Evolutionary conservation across 2,888 invertebrate genomes (phyloP), one percentile per base, ranked within the genome.

Genomic region (Scaptomyza cyrtandrae): DNA sequence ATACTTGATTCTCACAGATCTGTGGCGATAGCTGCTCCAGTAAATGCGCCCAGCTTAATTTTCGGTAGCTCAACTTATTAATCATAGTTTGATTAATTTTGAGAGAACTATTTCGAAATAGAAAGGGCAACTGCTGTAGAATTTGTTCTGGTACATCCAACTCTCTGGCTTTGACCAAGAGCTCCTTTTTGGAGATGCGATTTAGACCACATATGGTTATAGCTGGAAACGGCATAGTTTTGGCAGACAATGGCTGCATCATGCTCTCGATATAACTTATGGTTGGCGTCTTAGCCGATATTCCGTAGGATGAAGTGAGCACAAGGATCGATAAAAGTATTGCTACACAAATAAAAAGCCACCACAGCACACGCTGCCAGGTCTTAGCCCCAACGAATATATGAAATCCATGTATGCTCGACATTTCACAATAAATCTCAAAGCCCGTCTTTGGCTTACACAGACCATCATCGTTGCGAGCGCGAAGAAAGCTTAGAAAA

Each of bases 221-320:
- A 0, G 93, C 93, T 0, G 94, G 94, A 90, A 94, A 94, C 0
- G 92, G 91, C 66, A 93, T 92, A 9, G 58, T 33, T 1, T 27
- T 24, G 54, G 92, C 91, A 90, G 93, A 93, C 14, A 93, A 92
- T 0, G 93, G 92, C 65, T 91, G 88, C 79, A 93, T 92, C 10
- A 93, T 93, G 31, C 91, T 91, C 58, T 93, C 92, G 27, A 90
- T 88, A 9, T 94, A 94, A n/a, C 94, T 94, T 1, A 94, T 92
- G 0, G 94, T 94, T 0, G 94, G 94, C 52, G 93, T 93, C 37
- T 93, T 91, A 0, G 93, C 92, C 63, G 93, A 94, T 93, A 94
- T 93, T 5, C 90, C 90, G 90, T 94, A 94, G 0, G 94, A 94
- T 6, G 93, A 92, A 2, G 92, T 82, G 6, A 95, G 92, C 45